A percentile compares a stretch with the other conserved stretches of the same genome.
These are phyloP conservation scores for Calliopsis andreniformis DNA, from an alignment of 1,140 invertebrate species.

Conservation along the genomic window DNA sequence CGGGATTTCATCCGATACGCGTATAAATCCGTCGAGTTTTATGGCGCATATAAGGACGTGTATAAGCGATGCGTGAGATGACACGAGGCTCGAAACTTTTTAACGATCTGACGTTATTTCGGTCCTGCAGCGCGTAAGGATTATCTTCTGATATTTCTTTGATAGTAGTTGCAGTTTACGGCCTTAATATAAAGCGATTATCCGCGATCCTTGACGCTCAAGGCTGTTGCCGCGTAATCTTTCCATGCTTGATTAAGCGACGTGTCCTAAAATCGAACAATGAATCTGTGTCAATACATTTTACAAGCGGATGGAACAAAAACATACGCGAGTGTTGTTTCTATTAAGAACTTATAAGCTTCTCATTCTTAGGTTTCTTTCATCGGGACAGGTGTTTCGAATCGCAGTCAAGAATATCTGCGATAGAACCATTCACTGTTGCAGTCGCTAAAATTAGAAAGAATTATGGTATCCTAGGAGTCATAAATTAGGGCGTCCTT, in stretches of 20 bases:
- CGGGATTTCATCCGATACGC: slow-evolving; percentile 10
- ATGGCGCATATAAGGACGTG: background rate
- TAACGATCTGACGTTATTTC: slow-evolving; percentile 20
- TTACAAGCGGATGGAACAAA: background rate
- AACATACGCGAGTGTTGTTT: too few relatives aligned
- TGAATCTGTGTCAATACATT: background rate
- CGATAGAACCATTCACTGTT: too few relatives aligned
- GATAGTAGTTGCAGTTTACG: background rate
- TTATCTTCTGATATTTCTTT: background rate
- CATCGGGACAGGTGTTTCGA: too few relatives aligned
- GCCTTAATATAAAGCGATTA: slow-evolving; percentile 1
- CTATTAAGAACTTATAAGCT: too few relatives aligned
- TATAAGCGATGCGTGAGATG: background rate
- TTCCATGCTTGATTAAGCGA: background rate
- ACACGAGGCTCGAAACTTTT: slow-evolving; percentile 6
- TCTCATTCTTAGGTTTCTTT: too few relatives aligned
- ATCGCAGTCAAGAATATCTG: too few relatives aligned
- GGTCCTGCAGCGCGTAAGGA: background rate
- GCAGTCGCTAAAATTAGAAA: too few relatives aligned
- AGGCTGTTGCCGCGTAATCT: background rate
- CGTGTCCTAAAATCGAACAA: background rate
- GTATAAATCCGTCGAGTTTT: slow-evolving; percentile 14
- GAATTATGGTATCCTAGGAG: too few relatives aligned
- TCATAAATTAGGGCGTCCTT: too few relatives aligned
- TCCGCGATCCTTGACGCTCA: background rate